A percentile compares a stretch with the other conserved stretches of the same genome.
Conservation (phyloP, 2,888 invertebrate genomes). For the Erpobdella octoculata region DNA sequence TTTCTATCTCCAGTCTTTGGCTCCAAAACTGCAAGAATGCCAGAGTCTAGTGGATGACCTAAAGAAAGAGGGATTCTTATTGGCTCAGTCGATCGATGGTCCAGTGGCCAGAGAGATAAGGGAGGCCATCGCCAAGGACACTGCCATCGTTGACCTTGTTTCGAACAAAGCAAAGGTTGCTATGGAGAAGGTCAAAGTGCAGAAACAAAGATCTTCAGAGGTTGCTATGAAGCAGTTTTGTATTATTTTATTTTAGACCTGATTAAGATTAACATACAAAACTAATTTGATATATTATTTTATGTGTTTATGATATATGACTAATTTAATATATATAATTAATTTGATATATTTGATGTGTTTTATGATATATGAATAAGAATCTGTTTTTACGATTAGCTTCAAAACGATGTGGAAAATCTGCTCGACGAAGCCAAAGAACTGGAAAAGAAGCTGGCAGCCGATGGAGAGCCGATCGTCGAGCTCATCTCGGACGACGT, state of each 20-base stretch:
- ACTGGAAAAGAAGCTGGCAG: slow-evolving; percentile 73
- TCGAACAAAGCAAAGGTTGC: slow-evolving; percentile 89
- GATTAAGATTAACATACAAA: no score
- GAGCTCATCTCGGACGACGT: slow-evolving; percentile 66
- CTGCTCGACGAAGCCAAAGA: slow-evolving; percentile 91
- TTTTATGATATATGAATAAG: not conserved
- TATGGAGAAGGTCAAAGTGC: slow-evolving; percentile 82
- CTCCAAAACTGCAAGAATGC: slow-evolving; percentile 10
- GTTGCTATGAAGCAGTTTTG: no score
- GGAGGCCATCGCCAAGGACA: slow-evolving; percentile 70
- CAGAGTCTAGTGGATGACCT: not conserved
- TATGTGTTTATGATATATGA: not conserved
- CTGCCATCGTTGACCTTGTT: slow-evolving; percentile 86
- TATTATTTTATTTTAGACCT: not conserved
- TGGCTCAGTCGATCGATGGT: slow-evolving; percentile 14
- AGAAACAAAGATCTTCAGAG: slow-evolving; percentile 60
- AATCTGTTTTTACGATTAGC: slow-evolving; percentile 59
- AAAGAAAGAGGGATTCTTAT: not conserved
- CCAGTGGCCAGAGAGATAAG: slow-evolving; percentile 18
- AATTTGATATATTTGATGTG: not conserved
- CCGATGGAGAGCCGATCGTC: slow-evolving; percentile 60
- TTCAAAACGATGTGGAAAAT: slow-evolving; percentile 87
- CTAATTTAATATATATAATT: not conserved
- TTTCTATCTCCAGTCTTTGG: not conserved
- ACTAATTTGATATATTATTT: not conserved